Evolutionary conservation across 1,140 invertebrate genomes (phyloP).

Genomic region (Drosophila murphyi): DNA sequence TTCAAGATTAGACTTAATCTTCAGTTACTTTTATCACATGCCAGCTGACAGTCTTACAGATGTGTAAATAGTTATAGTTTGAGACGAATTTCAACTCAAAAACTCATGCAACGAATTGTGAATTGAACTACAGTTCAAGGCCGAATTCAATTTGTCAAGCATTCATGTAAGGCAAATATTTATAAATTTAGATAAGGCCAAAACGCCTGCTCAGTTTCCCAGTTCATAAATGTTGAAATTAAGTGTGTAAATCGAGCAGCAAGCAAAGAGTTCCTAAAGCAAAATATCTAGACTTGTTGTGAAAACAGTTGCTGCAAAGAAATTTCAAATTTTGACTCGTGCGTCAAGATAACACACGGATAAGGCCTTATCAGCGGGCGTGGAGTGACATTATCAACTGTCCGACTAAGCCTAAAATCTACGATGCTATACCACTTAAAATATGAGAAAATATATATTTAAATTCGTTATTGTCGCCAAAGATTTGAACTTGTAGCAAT

Average conservation of each 20-base stretch:
- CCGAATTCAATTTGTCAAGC: conserved; percentile 6
- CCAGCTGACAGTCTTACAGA: conserved; percentile 49
- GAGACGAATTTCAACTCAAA: conserved; percentile 1
- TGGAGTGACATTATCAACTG: conserved; percentile 75
- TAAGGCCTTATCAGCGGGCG: conserved; percentile 60
- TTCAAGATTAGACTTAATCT: background rate
- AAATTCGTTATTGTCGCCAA: conserved; percentile 53
- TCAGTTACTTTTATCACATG: conserved; percentile 37
- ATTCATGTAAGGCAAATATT: conserved; percentile 35
- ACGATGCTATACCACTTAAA: conserved; percentile 37
- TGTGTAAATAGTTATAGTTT: conserved; percentile 35
- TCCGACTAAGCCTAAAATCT: conserved; percentile 70
- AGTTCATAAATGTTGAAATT: conserved; percentile 44
- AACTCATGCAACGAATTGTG: conserved; percentile 29
- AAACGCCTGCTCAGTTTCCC: conserved; percentile 33
- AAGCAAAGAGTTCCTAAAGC: background rate
- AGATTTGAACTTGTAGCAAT: conserved; percentile 69
- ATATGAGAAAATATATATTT: conserved; percentile 66
- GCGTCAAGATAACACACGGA: conserved; percentile 58
- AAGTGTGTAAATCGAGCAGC: conserved; percentile 2
- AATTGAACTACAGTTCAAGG: conserved; percentile 69
- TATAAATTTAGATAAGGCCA: conserved; percentile 16
- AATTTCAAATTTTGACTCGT: conserved; percentile 38
- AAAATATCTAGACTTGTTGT: background rate
- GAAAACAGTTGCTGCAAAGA: background rate